Conservation (phyloP, 2,888 invertebrate species). For the Heliconius hortense region DNA sequence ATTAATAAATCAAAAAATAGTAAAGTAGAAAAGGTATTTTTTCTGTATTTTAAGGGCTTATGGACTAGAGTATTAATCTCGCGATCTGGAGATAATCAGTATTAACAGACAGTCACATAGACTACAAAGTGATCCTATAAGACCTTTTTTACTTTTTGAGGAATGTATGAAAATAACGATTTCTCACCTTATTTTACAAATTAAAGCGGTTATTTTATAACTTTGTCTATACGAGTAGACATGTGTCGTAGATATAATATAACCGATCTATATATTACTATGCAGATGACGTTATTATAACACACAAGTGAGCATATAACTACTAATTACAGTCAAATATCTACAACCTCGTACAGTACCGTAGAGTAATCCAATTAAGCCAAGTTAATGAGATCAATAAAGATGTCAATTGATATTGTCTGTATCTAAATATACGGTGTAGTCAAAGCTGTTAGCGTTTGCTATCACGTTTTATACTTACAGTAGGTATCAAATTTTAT, state of each 20-base stretch:
- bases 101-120: too few species aligned
- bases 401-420: conserved; percentile 25
- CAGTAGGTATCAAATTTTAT: background rate
- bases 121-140: too few species aligned
- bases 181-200: too few species aligned
- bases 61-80: too few species aligned
- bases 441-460: conserved; percentile 8
- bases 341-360: background rate
- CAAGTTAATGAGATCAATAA: background rate
- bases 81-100: too few species aligned
- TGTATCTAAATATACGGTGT: conserved; percentile 16
- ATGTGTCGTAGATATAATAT: background rate
- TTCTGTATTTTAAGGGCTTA: too few species aligned
- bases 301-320: conserved; percentile 10
- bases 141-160: too few species aligned
- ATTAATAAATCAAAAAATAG: too few species aligned
- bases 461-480: background rate
- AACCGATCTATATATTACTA: background rate
- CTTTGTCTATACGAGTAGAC: background rate
- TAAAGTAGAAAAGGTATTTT: too few species aligned
- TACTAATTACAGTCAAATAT: conserved; percentile 19
- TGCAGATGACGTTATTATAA: conserved; percentile 1
- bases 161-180: too few species aligned
- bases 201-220: too few species aligned
- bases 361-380: too few species aligned